Evolutionary conservation across 2,797 vertebrate species (phyloP).

Genomic region (Sparidentex hasta): DNA sequence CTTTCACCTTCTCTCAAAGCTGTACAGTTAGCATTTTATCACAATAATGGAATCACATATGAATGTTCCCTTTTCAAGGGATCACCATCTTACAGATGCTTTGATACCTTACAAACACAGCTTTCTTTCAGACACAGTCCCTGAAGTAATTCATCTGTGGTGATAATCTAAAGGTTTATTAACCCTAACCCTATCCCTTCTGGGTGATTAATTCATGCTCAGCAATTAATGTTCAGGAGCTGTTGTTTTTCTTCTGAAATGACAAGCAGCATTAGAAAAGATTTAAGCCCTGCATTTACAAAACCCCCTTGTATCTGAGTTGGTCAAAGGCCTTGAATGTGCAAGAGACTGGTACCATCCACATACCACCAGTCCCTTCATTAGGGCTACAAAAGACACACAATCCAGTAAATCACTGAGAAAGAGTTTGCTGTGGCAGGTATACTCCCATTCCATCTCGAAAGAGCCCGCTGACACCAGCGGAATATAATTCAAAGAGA

Average conservation of each 20-base stretch:
- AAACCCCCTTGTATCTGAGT: constrained; percentile 18
- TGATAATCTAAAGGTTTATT: constrained; percentile 21
- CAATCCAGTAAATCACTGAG: constrained; percentile 76
- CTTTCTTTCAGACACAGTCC: neutral
- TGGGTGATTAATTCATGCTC: constrained; percentile 46
- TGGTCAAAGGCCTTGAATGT: constrained; percentile 81
- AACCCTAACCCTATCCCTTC: too few species aligned
- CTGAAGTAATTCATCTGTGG: constrained; percentile 3
- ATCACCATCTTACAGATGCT: constrained; percentile 11
- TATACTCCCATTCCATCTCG: constrained; percentile 76
- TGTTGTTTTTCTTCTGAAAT: constrained; percentile 61
- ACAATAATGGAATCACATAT: constrained; percentile 27
- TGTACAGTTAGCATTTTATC: constrained; percentile 49
- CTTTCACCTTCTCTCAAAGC: constrained; percentile 74
- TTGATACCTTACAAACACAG: constrained; percentile 1
- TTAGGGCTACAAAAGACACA: constrained; percentile 81
- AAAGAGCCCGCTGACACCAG: constrained; percentile 64
- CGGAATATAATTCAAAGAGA: constrained; percentile 71
- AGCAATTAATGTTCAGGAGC: constrained; percentile 42
- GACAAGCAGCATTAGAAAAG: constrained; percentile 68
- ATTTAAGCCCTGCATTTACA: constrained; percentile 67
- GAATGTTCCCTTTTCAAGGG: constrained; percentile 11
- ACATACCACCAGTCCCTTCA: constrained; percentile 83
- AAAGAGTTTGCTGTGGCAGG: constrained; percentile 74
- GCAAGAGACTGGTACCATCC: constrained; percentile 83